Evolutionary conservation across 2,888 invertebrate species (phyloP).

Genomic region (Heteromurus nitidus): DNA sequence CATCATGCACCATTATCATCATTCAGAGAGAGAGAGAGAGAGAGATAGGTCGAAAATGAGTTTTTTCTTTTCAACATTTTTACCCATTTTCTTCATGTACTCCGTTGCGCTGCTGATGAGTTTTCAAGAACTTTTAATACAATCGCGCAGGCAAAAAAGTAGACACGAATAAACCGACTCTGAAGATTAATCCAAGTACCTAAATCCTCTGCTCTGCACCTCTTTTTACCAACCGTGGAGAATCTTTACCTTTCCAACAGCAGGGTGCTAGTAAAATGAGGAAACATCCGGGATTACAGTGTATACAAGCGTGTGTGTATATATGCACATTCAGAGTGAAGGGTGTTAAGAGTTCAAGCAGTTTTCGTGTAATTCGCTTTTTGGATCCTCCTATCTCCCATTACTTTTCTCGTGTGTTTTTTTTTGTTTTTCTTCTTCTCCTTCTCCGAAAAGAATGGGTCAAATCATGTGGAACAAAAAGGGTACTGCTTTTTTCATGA

Average conservation of each 20-base stretch:
- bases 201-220: neutral
- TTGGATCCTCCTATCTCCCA: no score
- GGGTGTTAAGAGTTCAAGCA: slow-evolving; percentile 6
- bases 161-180: no score
- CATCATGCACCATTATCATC: no score
- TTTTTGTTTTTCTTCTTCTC: no score
- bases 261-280: slow-evolving; percentile 48
- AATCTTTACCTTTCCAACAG: slow-evolving; percentile 53
- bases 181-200: neutral
- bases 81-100: neutral
- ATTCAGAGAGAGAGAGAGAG: no score
- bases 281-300: slow-evolving; percentile 24
- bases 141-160: slow-evolving; percentile 2
- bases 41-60: slow-evolving; percentile 41
- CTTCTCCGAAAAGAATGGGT: slow-evolving; percentile 49
- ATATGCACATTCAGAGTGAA: neutral
- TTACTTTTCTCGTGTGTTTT: no score
- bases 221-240: slow-evolving; percentile 40
- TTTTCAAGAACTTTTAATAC: neutral
- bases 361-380: no score
- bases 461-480: slow-evolving; percentile 59
- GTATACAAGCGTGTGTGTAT: neutral
- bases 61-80: no score
- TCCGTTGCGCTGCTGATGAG: slow-evolving; percentile 15
- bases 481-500: slow-evolving; percentile 25